These are phyloP conservation scores for Callosobruchus maculatus DNA, from an alignment of 2,888 invertebrate genomes.

Conservation along the genomic window DNA sequence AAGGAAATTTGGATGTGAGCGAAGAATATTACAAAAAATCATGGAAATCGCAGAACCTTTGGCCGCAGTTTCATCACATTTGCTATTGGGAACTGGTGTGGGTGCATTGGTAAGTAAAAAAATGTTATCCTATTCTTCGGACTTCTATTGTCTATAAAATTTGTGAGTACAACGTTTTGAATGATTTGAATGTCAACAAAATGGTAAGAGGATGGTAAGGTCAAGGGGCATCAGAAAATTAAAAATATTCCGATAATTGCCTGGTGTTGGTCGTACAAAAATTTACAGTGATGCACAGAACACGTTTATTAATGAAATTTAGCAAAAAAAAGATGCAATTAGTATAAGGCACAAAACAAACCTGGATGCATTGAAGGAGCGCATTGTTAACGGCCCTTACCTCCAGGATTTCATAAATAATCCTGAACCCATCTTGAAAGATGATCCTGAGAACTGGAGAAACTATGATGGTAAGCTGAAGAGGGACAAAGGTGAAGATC, in stretches of 20 bases:
- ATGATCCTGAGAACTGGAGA: constrained; percentile 55
- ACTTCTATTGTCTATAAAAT: too few relatives aligned
- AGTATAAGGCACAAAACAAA: constrained; percentile 31
- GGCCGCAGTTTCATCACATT: constrained; percentile 89
- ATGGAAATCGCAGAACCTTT: constrained; percentile 76
- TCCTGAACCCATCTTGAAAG: constrained; percentile 45
- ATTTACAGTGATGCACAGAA: not conserved
- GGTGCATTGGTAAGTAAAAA: constrained; percentile 71
- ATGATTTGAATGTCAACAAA: too few relatives aligned
- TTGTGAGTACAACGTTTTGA: too few relatives aligned
- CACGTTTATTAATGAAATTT: not conserved
- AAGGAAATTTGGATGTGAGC: constrained; percentile 69
- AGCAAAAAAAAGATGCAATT: not conserved
- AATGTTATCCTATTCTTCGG: constrained; percentile 24
- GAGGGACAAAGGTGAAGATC: constrained; percentile 72
- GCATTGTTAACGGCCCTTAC: constrained; percentile 72
- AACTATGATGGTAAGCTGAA: constrained; percentile 79
- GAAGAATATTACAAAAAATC: constrained; percentile 75
- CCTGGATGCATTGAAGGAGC: constrained; percentile 61
- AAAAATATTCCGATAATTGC: not conserved
- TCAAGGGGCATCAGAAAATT: not conserved
- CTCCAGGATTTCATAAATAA: constrained; percentile 78
- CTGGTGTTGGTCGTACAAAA: not conserved
- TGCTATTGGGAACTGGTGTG: constrained; percentile 95
- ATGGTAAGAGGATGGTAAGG: too few relatives aligned